phyloP scores from a whole-genome alignment of 2,113 vertebrate genomes.

The Blennius ocellaris region DNA sequence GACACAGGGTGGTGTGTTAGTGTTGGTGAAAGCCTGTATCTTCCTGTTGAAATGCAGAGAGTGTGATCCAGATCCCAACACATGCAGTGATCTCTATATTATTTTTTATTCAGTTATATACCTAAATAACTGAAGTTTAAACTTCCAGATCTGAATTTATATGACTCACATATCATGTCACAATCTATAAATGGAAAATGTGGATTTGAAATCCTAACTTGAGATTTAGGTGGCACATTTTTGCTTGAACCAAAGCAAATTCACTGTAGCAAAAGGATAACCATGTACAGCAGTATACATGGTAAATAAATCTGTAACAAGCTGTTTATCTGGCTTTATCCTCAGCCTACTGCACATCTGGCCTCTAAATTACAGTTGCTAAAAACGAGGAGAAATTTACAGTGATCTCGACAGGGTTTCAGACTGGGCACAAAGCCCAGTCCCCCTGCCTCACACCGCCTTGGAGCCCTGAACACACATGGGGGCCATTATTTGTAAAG shows the following conservation, averaged over 20 bases:
- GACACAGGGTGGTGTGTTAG: slow-evolving; percentile 29
- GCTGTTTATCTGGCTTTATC: slow-evolving; percentile 76
- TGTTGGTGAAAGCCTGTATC: slow-evolving; percentile 14
- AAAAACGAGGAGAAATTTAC: slow-evolving; percentile 83
- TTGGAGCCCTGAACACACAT: slow-evolving; percentile 80
- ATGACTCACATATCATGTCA: background rate
- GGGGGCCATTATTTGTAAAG: slow-evolving; percentile 84
- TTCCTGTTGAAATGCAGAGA: slow-evolving; percentile 11
- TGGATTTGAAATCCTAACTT: slow-evolving; percentile 2
- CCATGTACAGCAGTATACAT: slow-evolving; percentile 45
- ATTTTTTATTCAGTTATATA: slow-evolving; percentile 6
- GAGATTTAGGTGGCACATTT: slow-evolving; percentile 15
- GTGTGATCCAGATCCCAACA: background rate
- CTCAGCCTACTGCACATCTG: slow-evolving; percentile 82
- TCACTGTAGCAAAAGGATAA: slow-evolving; percentile 22
- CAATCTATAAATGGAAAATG: no score
- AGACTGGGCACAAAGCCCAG: slow-evolving; percentile 83
- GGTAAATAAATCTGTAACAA: slow-evolving; percentile 73
- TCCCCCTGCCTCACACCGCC: slow-evolving; percentile 75
- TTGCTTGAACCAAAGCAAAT: slow-evolving; percentile 23
- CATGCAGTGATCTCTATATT: background rate
- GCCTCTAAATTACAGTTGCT: slow-evolving; percentile 80
- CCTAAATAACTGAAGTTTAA: background rate
- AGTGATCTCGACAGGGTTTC: slow-evolving; percentile 81
- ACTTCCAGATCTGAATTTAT: background rate